A percentile compares a stretch with the other conserved stretches of the same genome.
Evolutionary conservation across 2,888 invertebrate genomes (phyloP).

Genomic region (Stramonita haemastoma): DNA sequence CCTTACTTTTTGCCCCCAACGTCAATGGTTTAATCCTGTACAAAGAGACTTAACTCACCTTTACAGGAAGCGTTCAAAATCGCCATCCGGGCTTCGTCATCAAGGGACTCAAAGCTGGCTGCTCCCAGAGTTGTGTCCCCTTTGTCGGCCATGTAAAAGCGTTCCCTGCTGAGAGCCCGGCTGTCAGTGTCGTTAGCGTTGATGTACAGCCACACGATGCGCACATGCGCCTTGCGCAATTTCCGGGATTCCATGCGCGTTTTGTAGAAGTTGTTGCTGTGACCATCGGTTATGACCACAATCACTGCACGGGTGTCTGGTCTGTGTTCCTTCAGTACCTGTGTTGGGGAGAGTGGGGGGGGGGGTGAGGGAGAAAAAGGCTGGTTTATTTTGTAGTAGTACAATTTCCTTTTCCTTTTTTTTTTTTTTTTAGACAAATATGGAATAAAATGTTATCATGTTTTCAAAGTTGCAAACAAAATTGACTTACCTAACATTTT

Average conservation of each 20-base stretch:
- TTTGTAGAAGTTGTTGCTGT: not conserved
- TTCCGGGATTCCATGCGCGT: not conserved
- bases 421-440: too few relatives aligned
- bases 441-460: too few relatives aligned
- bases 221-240: not conserved
- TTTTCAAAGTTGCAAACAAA: too few relatives aligned
- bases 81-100: not conserved
- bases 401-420: too few relatives aligned
- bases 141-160: not conserved
- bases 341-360: not conserved
- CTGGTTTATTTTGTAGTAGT: too few relatives aligned
- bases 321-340: not conserved
- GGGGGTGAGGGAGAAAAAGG: too few relatives aligned
- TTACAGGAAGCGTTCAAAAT: conserved; percentile 29
- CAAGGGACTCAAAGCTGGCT: conserved; percentile 7
- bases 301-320: not conserved
- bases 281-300: conserved; percentile 32
- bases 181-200: not conserved
- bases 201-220: conserved; percentile 36
- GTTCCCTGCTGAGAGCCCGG: not conserved
- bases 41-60: not conserved
- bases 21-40: too few relatives aligned
- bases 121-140: conserved; percentile 13
- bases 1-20: too few relatives aligned
- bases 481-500: too few relatives aligned